Evolutionary conservation across 2,888 invertebrate genomes (phyloP).

Genomic region (Theretra japonica): DNA sequence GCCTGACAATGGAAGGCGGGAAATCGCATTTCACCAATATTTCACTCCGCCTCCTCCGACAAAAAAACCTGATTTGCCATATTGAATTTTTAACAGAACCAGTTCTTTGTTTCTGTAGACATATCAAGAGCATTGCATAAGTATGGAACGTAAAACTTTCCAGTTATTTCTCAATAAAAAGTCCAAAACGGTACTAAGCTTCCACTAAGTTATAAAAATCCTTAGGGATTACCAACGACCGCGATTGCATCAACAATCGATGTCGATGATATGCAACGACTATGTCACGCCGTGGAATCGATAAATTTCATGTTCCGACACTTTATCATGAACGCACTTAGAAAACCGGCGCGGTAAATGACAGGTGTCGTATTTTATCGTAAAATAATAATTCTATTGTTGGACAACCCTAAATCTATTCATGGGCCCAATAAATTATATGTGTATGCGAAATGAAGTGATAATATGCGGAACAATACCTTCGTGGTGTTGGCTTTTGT

Average conservation of each 20-base stretch:
- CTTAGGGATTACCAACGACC: neutral
- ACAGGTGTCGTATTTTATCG: slow-evolving; percentile 56
- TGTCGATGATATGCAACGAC: slow-evolving; percentile 21
- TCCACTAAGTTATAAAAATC: slow-evolving; percentile 15
- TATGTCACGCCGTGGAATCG: slow-evolving; percentile 23
- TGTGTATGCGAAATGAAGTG: slow-evolving; percentile 67
- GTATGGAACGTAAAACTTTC: neutral
- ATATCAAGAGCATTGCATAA: slow-evolving; percentile 15
- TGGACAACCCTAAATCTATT: slow-evolving; percentile 69
- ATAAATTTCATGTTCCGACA: slow-evolving; percentile 34
- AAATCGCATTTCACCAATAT: neutral
- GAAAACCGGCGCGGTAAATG: slow-evolving; percentile 56
- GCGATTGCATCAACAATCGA: neutral
- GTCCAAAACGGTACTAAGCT: slow-evolving; percentile 17
- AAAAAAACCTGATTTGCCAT: neutral
- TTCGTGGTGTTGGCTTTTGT: slow-evolving; percentile 19
- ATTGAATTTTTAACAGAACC: neutral
- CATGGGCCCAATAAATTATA: slow-evolving; percentile 68
- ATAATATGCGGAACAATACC: slow-evolving; percentile 65
- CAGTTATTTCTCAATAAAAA: slow-evolving; percentile 20
- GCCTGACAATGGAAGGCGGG: neutral
- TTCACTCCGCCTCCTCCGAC: neutral
- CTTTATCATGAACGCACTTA: slow-evolving; percentile 56
- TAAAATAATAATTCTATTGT: slow-evolving; percentile 62
- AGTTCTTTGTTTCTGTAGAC: neutral